phyloP scores from a whole-genome alignment of 30 jellyfish, hydroid and myxozoan species.

The Hydractinia echinata region DNA sequence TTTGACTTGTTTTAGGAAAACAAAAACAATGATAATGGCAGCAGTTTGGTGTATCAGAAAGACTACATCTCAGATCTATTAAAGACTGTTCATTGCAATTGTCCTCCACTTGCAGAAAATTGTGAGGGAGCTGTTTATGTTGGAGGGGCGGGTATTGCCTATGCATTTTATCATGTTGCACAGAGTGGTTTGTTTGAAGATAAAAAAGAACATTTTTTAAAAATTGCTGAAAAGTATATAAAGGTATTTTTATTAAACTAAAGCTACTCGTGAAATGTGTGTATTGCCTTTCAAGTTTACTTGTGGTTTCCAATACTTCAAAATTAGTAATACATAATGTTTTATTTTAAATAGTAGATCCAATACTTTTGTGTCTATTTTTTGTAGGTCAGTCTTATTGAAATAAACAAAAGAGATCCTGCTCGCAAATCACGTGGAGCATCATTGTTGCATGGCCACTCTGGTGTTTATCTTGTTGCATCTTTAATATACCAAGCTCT shows the following conservation, averaged over 20 bases:
- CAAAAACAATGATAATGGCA: conserved; percentile 52
- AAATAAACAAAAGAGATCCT: conserved; percentile 68
- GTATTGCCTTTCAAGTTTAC: too few species aligned
- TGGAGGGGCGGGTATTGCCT: conserved; percentile 96
- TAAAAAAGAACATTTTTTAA: conserved; percentile 52
- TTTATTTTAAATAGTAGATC: too few species aligned
- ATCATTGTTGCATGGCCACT: conserved; percentile 88
- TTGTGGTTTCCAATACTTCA: too few species aligned
- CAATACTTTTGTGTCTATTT: not conserved
- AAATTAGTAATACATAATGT: too few species aligned
- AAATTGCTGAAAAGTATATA: conserved; percentile 70
- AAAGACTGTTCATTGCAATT: conserved; percentile 60
- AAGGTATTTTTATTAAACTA: conserved; percentile 42
- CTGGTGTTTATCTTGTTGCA: conserved; percentile 78
- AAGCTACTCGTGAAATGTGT: not conserved
- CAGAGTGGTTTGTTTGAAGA: conserved; percentile 79
- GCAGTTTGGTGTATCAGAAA: conserved; percentile 37
- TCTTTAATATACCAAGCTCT: conserved; percentile 67
- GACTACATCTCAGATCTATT: conserved; percentile 76
- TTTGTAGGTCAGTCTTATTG: conserved; percentile 59
- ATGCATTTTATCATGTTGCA: conserved; percentile 91
- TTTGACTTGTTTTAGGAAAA: conserved; percentile 26
- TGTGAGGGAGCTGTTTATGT: conserved; percentile 89
- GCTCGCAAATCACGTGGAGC: conserved; percentile 69
- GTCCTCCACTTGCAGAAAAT: conserved; percentile 85